Percentiles rank a stretch among this genome's conserved stretches.
Conservation (phyloP, 2,797 vertebrate genomes). For the Tiaroga cobitis region DNA sequence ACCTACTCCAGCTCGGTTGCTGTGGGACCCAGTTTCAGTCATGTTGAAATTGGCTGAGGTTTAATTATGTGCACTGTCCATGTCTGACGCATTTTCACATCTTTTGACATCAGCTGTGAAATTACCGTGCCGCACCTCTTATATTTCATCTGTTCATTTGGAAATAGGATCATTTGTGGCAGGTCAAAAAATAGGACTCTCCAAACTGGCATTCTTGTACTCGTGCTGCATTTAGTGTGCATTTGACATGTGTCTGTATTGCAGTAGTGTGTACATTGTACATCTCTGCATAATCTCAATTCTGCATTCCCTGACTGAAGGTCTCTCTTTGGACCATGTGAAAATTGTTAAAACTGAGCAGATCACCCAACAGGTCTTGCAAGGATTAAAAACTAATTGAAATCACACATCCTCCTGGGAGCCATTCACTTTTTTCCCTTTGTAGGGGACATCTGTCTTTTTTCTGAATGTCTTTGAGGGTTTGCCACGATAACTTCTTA, state of each 20-base stretch:
- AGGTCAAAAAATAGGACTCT: constrained; percentile 17
- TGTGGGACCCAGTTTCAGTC: constrained; percentile 18
- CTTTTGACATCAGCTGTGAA: constrained; percentile 34
- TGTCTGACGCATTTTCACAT: constrained; percentile 33
- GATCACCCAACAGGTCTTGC: neutral
- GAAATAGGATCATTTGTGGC: constrained; percentile 10
- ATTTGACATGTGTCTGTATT: neutral
- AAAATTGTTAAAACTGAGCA: neutral
- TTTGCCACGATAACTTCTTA: neutral
- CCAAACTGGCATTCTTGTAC: constrained; percentile 18
- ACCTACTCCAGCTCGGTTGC: neutral
- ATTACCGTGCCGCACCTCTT: constrained; percentile 3
- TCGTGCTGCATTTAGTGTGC: neutral
- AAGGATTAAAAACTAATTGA: neutral
- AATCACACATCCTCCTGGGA: neutral
- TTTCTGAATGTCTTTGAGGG: neutral
- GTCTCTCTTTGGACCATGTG: neutral
- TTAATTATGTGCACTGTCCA: constrained; percentile 24
- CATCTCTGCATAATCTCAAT: constrained; percentile 10
- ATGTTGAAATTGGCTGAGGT: neutral
- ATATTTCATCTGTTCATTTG: constrained; percentile 8
- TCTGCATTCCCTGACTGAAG: neutral
- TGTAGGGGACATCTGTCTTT: neutral
- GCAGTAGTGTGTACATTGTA: neutral
- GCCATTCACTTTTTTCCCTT: neutral